A percentile compares a stretch with the other conserved stretches of the same genome.
phyloP scores from a whole-genome alignment of 2,888 invertebrate species.

The Dolichopus griseipennis region DNA sequence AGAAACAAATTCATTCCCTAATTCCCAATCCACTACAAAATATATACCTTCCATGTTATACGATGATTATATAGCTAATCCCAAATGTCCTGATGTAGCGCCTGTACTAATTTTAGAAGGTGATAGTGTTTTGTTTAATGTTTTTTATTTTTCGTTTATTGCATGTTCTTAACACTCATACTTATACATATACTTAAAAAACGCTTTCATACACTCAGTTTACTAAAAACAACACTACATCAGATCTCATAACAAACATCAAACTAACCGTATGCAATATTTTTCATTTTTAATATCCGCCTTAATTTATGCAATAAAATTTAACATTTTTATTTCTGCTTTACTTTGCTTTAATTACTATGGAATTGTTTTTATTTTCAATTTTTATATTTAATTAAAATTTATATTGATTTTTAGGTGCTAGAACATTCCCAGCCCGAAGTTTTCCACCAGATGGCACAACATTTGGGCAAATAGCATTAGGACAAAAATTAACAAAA shows the following conservation, averaged over 20 bases:
- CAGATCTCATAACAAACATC: conserved; percentile 1
- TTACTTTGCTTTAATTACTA: background rate
- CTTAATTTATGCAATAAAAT: background rate
- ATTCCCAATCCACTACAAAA: conserved; percentile 14
- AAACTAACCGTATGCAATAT: background rate
- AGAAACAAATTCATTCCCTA: conserved; percentile 7
- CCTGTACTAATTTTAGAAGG: conserved; percentile 80
- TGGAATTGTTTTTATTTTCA: conserved; percentile 12
- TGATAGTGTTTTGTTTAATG: conserved; percentile 43
- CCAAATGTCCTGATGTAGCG: conserved; percentile 53
- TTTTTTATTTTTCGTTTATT: background rate
- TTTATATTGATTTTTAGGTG: conserved; percentile 50
- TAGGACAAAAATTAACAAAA: conserved; percentile 79
- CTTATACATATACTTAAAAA: conserved; percentile 19
- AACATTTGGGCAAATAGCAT: conserved; percentile 79
- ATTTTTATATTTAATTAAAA: conserved; percentile 19
- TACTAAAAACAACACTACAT: background rate
- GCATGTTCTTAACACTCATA: conserved; percentile 14
- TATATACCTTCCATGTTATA: conserved; percentile 18
- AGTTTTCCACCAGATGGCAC: conserved; percentile 90
- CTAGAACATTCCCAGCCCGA: conserved; percentile 78
- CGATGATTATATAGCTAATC: conserved; percentile 33
- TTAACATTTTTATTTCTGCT: background rate
- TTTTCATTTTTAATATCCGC: background rate
- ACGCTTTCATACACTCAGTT: background rate